A percentile compares a stretch with the other conserved stretches of the same genome.
phyloP scores from a whole-genome alignment of 2,888 invertebrate genomes.

The Parasteatoda lunata region DNA sequence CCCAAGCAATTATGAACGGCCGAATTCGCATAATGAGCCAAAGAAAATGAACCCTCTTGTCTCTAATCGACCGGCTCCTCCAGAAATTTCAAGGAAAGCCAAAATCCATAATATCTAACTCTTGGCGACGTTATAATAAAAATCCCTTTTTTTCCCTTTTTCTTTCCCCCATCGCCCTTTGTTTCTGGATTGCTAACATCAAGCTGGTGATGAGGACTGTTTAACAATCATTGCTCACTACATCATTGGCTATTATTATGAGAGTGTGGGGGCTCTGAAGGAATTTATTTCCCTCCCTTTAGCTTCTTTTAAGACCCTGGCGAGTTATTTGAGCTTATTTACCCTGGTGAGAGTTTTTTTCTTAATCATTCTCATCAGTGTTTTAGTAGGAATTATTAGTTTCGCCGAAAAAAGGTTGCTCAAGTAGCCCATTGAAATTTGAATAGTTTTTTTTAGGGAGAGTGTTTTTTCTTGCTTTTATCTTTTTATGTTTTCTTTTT shows the following conservation, averaged over 20 bases:
- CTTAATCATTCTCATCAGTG: conserved; percentile 18
- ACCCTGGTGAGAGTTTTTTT: conserved; percentile 4
- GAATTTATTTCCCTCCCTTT: background rate
- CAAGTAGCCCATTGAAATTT: background rate
- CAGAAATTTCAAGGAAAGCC: conserved; percentile 16
- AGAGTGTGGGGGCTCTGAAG: background rate
- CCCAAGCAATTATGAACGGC: conserved; percentile 43
- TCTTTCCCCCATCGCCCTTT: background rate
- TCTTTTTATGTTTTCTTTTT: no score
- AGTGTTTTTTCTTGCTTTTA: no score
- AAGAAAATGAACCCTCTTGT: conserved; percentile 52
- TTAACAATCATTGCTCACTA: conserved; percentile 39
- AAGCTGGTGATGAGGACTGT: conserved; percentile 30
- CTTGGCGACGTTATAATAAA: conserved; percentile 13
- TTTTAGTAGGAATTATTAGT: conserved; percentile 15
- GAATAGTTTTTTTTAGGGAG: no score
- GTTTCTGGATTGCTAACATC: background rate
- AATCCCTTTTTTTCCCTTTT: conserved; percentile 18
- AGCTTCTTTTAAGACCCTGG: conserved; percentile 7
- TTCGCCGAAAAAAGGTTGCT: conserved; percentile 4
- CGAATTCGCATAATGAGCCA: conserved; percentile 46
- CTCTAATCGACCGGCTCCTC: conserved; percentile 38
- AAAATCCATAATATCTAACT: conserved; percentile 51
- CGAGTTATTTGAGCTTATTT: conserved; percentile 9
- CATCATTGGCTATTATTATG: conserved; percentile 32